Percentiles rank a stretch among this genome's conserved stretches.
These are phyloP conservation scores for Phylloscopus trochilus DNA, from an alignment of 2,113 vertebrate species.

Conservation along the genomic window DNA sequence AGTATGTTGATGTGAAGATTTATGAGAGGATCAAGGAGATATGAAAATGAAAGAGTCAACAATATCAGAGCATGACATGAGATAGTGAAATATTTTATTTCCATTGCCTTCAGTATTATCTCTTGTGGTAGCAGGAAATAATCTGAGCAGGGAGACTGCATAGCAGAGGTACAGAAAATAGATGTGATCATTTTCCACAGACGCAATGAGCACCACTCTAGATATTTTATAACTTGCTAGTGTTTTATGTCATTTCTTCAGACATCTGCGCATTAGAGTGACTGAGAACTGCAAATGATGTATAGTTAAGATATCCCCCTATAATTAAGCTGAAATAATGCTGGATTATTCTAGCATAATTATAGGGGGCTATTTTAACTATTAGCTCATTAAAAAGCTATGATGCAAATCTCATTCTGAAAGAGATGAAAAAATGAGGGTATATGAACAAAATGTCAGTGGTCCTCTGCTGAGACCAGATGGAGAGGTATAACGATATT, in stretches of 20 bases:
- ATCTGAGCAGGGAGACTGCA: slow-evolving; percentile 6
- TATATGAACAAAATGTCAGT: slow-evolving; percentile 45
- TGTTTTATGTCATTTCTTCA: slow-evolving; percentile 67
- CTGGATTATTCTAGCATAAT: slow-evolving; percentile 67
- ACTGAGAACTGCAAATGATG: slow-evolving; percentile 68
- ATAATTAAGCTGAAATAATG: slow-evolving; percentile 71
- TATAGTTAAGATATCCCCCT: slow-evolving; percentile 65
- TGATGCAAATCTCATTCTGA: slow-evolving; percentile 63
- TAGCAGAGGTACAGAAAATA: slow-evolving; percentile 48
- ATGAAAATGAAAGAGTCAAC: slow-evolving; percentile 9
- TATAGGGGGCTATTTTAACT: slow-evolving; percentile 71
- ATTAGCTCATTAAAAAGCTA: slow-evolving; percentile 72
- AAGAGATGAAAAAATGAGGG: background rate
- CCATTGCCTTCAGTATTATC: slow-evolving; percentile 24
- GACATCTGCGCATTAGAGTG: slow-evolving; percentile 68
- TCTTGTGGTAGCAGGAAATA: slow-evolving; percentile 41
- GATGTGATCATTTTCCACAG: slow-evolving; percentile 64
- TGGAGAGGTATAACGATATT: slow-evolving; percentile 54
- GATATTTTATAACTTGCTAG: slow-evolving; percentile 67
- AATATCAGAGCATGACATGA: background rate
- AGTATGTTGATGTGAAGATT: slow-evolving; percentile 11
- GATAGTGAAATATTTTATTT: slow-evolving; percentile 43
- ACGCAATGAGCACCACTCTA: slow-evolving; percentile 50
- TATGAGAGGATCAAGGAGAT: background rate
- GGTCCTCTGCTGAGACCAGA: slow-evolving; percentile 41